Base-by-base conservation (phyloP, 2,888 invertebrate genomes). In the Alcis repandata region DNA sequence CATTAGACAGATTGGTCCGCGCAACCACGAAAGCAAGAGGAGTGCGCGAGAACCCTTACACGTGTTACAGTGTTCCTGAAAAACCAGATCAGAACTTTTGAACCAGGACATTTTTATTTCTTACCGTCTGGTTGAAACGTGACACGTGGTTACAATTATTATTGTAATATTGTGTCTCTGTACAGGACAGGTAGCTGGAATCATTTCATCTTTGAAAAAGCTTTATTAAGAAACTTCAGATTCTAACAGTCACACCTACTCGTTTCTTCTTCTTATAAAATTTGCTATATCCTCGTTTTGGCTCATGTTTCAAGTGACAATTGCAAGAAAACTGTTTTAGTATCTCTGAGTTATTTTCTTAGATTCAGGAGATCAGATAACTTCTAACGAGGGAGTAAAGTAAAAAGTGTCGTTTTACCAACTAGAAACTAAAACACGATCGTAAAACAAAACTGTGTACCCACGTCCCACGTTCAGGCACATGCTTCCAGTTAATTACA, bases 401-500 rank as follows among this genome's bases (percentile, higher is more conserved):
- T 11, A 1, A 32, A 13, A 17, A 43, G 11, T 36, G 41, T 27
- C 19, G 2, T n/a, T 41, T 17, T 2, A 8, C n/a, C 32, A 53
- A 52, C 53, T 46, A 53, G 38, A 27, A 36, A 27, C 27, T 27
- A n/a, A 52, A 41, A 10, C 7, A 27, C 27, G 38, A 6, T 22
- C 46, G 13, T 43, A 20, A 32, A 45, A 51, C 40, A 43, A n/a
- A 51, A 43, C 62, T 15, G 56, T 19, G 32, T 10, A 15, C 48
- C 17, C 22, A 33, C n/a, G 32, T 15, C n/a, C 32, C 11, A 19
- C 15, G 7, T 19, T 7, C 13, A 11, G 17, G 33, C 45, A 19
- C 45, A 32, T 36, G 51, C 43, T 45, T 59, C 41, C 52, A 60
- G 36, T 56, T 49, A 59, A 64, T 56, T 57, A 60, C 20, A 52